phyloP scores from a whole-genome alignment of 1,140 invertebrate genomes.

The Pseudomyrmex pallidus region DNA sequence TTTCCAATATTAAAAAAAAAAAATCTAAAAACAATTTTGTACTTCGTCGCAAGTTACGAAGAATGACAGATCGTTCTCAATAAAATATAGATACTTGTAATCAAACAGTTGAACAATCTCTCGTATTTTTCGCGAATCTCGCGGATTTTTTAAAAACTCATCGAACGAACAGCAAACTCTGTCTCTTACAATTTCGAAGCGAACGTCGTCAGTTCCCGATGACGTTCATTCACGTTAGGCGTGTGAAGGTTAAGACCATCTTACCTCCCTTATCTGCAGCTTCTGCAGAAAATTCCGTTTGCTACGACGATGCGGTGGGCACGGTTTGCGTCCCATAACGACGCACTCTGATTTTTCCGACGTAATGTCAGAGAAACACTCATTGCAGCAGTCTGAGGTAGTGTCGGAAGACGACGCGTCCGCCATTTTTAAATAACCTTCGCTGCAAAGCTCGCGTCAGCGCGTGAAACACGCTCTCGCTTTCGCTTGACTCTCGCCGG shows the following conservation, averaged over 20 bases:
- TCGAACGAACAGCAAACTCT: not conserved
- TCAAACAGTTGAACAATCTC: not conserved
- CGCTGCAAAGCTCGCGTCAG: slow-evolving; percentile 46
- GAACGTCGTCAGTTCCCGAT: slow-evolving; percentile 63
- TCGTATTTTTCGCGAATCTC: not conserved
- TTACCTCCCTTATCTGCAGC: slow-evolving; percentile 82
- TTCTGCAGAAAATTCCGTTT: slow-evolving; percentile 81
- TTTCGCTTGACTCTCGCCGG: not conserved
- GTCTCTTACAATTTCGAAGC: slow-evolving; percentile 57
- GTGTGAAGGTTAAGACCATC: slow-evolving; percentile 73
- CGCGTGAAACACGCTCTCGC: not conserved
- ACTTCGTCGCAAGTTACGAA: too few relatives aligned
- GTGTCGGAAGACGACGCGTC: slow-evolving; percentile 85
- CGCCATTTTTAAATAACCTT: slow-evolving; percentile 85
- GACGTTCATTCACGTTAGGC: slow-evolving; percentile 12
- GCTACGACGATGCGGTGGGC: slow-evolving; percentile 71
- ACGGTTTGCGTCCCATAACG: slow-evolving; percentile 80
- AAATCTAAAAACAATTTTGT: too few relatives aligned
- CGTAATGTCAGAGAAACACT: slow-evolving; percentile 83
- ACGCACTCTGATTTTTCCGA: slow-evolving; percentile 81
- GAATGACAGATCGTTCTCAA: not conserved
- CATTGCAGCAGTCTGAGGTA: slow-evolving; percentile 83
- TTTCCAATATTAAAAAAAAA: too few relatives aligned
- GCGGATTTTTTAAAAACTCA: not conserved
- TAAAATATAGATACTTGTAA: not conserved